Evolutionary conservation across 2,888 invertebrate genomes (phyloP).

Genomic region (Athetis lepigone): DNA sequence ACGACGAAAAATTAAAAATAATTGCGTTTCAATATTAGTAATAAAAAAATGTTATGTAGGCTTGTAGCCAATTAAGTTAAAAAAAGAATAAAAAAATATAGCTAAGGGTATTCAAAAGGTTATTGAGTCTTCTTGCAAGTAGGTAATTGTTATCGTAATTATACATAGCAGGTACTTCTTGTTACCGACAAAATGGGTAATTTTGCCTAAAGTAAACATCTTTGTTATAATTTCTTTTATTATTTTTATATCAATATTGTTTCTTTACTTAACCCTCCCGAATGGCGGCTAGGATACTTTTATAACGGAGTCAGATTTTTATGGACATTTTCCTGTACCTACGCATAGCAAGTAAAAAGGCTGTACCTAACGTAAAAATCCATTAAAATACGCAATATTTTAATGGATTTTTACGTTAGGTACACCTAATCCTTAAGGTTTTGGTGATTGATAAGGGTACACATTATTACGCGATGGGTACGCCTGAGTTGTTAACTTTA

Average conservation of each 20-base stretch:
- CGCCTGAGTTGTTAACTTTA: slow-evolving; percentile 17
- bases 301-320: slow-evolving; percentile 14
- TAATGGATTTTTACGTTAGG: slow-evolving; percentile 62
- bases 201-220: slow-evolving; percentile 8
- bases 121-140: neutral
- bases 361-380: too few species aligned
- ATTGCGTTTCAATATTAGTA: neutral
- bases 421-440: slow-evolving; percentile 52
- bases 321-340: slow-evolving; percentile 30
- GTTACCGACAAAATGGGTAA: neutral
- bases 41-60: neutral
- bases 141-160: neutral
- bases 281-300: slow-evolving; percentile 15
- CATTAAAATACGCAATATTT: too few species aligned
- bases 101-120: neutral
- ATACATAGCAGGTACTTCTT: neutral
- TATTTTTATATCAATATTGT: slow-evolving; percentile 1
- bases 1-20: neutral
- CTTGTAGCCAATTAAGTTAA: neutral
- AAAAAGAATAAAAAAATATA: neutral
- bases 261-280: slow-evolving; percentile 6
- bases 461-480: slow-evolving; percentile 43
- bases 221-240: slow-evolving; percentile 17
- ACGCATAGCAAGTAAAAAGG: slow-evolving; percentile 44
- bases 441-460: slow-evolving; percentile 63